phyloP scores from a whole-genome alignment of 2,113 vertebrate genomes.

The Lontra canadensis region DNA sequence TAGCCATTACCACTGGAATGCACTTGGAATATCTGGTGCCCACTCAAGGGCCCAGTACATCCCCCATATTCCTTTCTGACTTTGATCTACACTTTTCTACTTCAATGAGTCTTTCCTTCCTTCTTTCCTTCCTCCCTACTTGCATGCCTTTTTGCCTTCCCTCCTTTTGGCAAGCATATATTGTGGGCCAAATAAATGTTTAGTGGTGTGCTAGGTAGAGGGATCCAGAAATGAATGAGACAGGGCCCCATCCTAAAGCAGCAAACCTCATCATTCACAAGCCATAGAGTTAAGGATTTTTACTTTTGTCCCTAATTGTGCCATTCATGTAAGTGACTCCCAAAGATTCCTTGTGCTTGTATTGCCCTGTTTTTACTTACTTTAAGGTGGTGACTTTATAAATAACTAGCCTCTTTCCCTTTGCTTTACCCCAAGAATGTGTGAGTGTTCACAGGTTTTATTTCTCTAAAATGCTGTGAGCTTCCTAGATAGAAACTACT shows the following conservation, averaged over 20 bases:
- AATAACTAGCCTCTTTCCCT: neutral
- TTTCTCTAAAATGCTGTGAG: slow-evolving; percentile 24
- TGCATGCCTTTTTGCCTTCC: neutral
- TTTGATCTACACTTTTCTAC: neutral
- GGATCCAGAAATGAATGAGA: neutral
- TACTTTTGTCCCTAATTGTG: neutral
- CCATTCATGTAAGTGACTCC: neutral
- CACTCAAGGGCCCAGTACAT: neutral
- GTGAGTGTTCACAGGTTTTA: neutral
- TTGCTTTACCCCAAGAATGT: neutral
- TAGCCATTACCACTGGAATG: neutral
- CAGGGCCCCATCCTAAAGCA: fast-evolving
- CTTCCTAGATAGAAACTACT: neutral
- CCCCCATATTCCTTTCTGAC: neutral
- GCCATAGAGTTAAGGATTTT: neutral
- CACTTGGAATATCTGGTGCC: neutral
- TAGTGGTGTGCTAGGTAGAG: neutral
- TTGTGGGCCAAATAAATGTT: neutral
- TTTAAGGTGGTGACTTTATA: neutral
- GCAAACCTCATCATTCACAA: neutral
- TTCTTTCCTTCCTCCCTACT: neutral
- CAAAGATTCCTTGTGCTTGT: fast-evolving
- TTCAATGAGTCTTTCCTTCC: neutral
- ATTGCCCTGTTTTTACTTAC: neutral
- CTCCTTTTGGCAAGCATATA: neutral